A percentile compares a stretch with the other conserved stretches of the same genome.
phyloP scores from a whole-genome alignment of 2,113 vertebrate species.

The Galemys pyrenaicus region DNA sequence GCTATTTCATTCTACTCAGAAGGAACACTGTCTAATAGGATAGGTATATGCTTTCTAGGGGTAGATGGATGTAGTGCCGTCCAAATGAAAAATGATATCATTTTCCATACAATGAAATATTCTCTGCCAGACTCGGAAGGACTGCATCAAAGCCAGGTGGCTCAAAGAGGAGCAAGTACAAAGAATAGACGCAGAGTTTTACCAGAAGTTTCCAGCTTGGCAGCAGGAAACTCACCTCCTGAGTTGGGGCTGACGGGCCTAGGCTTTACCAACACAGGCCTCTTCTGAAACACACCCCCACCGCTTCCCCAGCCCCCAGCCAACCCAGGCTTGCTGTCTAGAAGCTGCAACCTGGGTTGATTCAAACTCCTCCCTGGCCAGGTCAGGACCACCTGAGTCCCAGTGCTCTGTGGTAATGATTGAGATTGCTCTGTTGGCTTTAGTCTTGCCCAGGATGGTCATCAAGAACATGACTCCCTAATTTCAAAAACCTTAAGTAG shows the following conservation, averaged over 20 bases:
- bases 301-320: rapidly evolving
- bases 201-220: neutral
- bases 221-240: neutral
- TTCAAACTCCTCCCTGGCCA: neutral
- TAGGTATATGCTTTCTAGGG: neutral
- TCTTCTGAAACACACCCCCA: neutral
- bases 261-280: neutral
- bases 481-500: neutral
- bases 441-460: neutral
- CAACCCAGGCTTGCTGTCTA: neutral
- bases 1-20: neutral
- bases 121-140: neutral
- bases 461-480: neutral
- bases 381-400: neutral
- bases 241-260: neutral
- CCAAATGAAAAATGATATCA: neutral
- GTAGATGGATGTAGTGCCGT: neutral
- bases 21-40: neutral
- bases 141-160: neutral
- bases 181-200: neutral
- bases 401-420: neutral
- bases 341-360: neutral
- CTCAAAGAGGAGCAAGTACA: neutral
- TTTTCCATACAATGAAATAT: neutral
- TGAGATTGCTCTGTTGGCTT: neutral